Evolutionary conservation across 1,140 invertebrate genomes (phyloP).

Genomic region (Colletes latitarsis): DNA sequence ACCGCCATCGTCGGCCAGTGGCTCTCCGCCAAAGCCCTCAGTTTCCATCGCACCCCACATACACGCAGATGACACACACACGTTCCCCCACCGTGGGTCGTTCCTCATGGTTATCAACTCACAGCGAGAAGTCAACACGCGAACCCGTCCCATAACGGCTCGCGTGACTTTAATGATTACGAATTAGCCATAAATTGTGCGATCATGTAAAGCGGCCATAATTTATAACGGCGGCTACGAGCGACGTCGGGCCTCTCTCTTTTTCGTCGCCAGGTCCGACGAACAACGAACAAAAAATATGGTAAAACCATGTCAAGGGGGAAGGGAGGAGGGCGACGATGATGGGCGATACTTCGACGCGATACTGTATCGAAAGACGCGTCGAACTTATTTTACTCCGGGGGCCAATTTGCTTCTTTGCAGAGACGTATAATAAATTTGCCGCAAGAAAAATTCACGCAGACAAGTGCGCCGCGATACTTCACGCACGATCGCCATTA

Average conservation of each 20-base stretch:
- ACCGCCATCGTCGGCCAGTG: constrained; percentile 33
- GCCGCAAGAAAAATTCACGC: no score
- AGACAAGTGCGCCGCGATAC: no score
- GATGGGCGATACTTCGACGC: no score
- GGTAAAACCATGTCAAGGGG: not conserved
- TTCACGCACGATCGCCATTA: no score
- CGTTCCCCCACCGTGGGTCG: not conserved
- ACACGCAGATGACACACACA: no score
- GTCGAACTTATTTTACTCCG: no score
- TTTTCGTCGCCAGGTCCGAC: not conserved
- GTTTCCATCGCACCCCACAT: not conserved
- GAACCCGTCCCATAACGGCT: constrained; percentile 63
- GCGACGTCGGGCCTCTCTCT: not conserved
- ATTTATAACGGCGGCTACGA: constrained; percentile 63
- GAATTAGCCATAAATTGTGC: constrained; percentile 73
- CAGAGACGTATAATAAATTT: no score
- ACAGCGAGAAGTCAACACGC: constrained; percentile 63
- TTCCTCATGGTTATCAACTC: constrained; percentile 54
- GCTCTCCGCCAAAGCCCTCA: not conserved
- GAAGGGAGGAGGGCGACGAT: not conserved
- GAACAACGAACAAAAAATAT: not conserved
- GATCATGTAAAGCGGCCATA: constrained; percentile 70
- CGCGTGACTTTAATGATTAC: constrained; percentile 74
- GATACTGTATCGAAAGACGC: no score
- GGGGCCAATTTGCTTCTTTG: no score